Evolutionary conservation across 2,797 vertebrate genomes (phyloP).

Genomic region (Coluber constrictor): DNA sequence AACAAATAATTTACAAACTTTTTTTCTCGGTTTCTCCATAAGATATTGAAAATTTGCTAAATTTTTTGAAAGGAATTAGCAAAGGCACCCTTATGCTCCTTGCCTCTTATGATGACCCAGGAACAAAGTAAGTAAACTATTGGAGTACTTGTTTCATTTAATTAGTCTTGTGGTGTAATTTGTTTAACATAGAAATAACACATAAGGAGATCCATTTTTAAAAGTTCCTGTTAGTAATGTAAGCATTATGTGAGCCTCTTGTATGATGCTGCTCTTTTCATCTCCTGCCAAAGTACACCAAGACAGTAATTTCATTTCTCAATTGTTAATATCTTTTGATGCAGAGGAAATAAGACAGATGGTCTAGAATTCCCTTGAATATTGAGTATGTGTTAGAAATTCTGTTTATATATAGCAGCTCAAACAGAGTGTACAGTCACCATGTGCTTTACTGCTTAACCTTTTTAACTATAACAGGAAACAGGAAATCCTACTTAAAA

Average conservation of each 20-base stretch:
- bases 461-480: too few relatives aligned
- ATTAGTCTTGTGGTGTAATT: background rate
- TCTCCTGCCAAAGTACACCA: background rate
- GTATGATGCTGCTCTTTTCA: background rate
- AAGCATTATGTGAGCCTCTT: background rate
- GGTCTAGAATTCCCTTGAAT: background rate
- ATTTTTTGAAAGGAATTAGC: constrained; percentile 73
- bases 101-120: constrained; percentile 82
- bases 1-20: background rate
- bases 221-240: background rate
- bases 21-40: background rate
- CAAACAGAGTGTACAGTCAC: too few relatives aligned
- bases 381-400: background rate
- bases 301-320: background rate
- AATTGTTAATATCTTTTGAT: background rate
- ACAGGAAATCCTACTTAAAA: too few relatives aligned
- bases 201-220: background rate
- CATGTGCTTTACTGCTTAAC: too few relatives aligned
- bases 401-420: background rate
- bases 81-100: constrained; percentile 72
- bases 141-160: fast-evolving
- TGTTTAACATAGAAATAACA: background rate
- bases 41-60: constrained; percentile 65
- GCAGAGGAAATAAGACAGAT: background rate
- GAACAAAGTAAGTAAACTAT: constrained; percentile 75